A percentile compares a stretch with the other conserved stretches of the same genome.
Evolutionary conservation across 2,797 vertebrate genomes (phyloP).

Genomic region (Clarias fuscus): DNA sequence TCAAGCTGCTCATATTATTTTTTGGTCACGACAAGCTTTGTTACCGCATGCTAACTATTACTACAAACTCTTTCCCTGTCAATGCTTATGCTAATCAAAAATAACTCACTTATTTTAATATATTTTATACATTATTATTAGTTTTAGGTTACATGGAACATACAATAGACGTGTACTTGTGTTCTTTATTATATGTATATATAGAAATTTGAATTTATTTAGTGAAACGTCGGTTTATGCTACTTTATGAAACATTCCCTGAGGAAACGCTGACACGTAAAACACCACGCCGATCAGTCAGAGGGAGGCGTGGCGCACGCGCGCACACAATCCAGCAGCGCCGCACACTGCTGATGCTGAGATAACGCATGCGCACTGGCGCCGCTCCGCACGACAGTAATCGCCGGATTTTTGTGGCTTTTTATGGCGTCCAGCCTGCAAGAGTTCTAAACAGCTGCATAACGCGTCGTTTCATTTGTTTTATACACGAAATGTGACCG

Average conservation of each 20-base stretch:
- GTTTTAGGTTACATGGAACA: no score
- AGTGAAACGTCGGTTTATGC: no score
- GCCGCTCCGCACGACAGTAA: not conserved
- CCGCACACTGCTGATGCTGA: not conserved
- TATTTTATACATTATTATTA: no score
- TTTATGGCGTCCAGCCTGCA: not conserved
- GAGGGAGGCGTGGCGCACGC: not conserved
- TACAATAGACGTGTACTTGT: no score
- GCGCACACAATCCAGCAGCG: not conserved
- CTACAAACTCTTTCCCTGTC: no score
- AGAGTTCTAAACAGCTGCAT: no score
- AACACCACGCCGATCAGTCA: not conserved
- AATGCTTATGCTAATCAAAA: no score
- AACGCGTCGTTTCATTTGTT: not conserved
- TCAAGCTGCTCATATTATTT: no score
- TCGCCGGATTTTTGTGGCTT: not conserved
- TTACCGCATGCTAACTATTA: no score
- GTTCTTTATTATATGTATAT: not conserved
- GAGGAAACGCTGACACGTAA: not conserved
- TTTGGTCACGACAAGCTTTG: no score
- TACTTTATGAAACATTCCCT: not conserved
- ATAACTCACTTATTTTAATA: no score
- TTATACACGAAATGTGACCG: no score
- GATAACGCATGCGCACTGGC: slow-evolving; percentile 2
- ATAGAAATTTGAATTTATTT: not conserved